Percentiles rank a stretch among this genome's conserved stretches.
Conservation (phyloP, 1,140 invertebrate genomes). For the Rhyzopertha dominica region DNA sequence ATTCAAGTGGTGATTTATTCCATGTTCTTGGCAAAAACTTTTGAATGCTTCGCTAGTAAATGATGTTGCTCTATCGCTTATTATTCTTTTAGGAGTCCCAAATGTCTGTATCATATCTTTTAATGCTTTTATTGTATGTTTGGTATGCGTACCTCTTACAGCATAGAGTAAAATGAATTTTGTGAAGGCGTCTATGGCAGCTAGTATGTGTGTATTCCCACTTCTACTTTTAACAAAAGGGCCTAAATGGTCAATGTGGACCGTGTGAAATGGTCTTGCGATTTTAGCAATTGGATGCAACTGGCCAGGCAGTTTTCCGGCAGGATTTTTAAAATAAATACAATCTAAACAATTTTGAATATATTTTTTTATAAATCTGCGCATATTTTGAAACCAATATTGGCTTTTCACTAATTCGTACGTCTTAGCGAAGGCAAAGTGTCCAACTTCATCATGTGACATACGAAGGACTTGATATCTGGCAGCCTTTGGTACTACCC, state of each 20-base stretch:
- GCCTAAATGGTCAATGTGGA: conserved; percentile 22
- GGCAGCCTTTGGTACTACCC: conserved; percentile 27
- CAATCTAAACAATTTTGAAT: conserved; percentile 34
- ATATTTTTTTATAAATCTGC: conserved; percentile 31
- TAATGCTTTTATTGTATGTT: background rate
- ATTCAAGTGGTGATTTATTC: conserved; percentile 17
- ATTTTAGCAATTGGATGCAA: conserved; percentile 36
- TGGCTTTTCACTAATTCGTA: conserved; percentile 25
- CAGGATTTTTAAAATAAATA: conserved; percentile 30
- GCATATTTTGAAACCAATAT: conserved; percentile 39
- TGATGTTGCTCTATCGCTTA: conserved; percentile 25
- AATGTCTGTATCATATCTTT: conserved; percentile 7
- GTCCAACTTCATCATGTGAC: conserved; percentile 39
- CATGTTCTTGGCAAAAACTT: conserved; percentile 18
- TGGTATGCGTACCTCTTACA: conserved; percentile 20
- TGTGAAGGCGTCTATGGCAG: conserved; percentile 38
- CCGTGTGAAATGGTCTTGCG: conserved; percentile 20
- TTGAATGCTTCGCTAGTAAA: conserved; percentile 24
- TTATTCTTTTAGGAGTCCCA: conserved; percentile 3
- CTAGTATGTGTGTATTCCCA: conserved; percentile 20
- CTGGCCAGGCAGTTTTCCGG: conserved; percentile 32
- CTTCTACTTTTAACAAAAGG: conserved; percentile 29
- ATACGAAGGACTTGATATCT: conserved; percentile 32
- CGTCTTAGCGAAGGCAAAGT: conserved; percentile 34
- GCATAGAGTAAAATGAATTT: conserved; percentile 36